A percentile compares a stretch with the other conserved stretches of the same genome.
Conservation (phyloP, 1,140 invertebrate genomes). For the Drosophila nigromelanica region DNA sequence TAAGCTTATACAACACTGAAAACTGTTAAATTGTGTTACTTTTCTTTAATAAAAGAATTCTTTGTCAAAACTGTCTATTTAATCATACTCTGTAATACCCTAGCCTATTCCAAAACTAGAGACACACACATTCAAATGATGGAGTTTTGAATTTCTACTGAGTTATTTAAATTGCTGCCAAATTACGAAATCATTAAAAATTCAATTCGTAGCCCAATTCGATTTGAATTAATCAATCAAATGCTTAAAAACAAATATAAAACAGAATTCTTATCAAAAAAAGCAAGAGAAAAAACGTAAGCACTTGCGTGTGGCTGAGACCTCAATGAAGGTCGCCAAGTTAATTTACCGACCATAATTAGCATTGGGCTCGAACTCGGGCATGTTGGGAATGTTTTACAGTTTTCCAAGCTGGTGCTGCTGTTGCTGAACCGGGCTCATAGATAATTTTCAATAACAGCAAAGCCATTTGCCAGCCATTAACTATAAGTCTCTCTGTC, state of each 20-base stretch:
- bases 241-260: slow-evolving; percentile 29
- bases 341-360: slow-evolving; percentile 73
- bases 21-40: too few species aligned
- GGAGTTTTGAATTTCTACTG: slow-evolving; percentile 4
- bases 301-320: slow-evolving; percentile 45
- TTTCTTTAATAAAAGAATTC: too few species aligned
- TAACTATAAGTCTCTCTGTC: slow-evolving; percentile 1
- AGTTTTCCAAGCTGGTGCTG: slow-evolving; percentile 63
- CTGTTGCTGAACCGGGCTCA: slow-evolving; percentile 28
- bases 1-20: too few species aligned
- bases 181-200: slow-evolving; percentile 72
- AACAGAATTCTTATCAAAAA: slow-evolving; percentile 49
- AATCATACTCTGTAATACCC: neutral
- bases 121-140: slow-evolving; percentile 1
- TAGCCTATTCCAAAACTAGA: neutral
- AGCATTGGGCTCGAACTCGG: slow-evolving; percentile 48
- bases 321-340: slow-evolving; percentile 62
- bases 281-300: slow-evolving; percentile 11
- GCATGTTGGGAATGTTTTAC: slow-evolving; percentile 60
- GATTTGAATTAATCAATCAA: slow-evolving; percentile 75
- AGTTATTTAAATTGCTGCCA: slow-evolving; percentile 59
- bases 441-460: slow-evolving; percentile 71
- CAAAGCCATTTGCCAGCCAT: slow-evolving; percentile 41
- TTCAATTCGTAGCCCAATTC: slow-evolving; percentile 72
- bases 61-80: too few species aligned